Base-by-base conservation (phyloP, 1,140 invertebrate genomes). In the Pissodes strobi region DNA sequence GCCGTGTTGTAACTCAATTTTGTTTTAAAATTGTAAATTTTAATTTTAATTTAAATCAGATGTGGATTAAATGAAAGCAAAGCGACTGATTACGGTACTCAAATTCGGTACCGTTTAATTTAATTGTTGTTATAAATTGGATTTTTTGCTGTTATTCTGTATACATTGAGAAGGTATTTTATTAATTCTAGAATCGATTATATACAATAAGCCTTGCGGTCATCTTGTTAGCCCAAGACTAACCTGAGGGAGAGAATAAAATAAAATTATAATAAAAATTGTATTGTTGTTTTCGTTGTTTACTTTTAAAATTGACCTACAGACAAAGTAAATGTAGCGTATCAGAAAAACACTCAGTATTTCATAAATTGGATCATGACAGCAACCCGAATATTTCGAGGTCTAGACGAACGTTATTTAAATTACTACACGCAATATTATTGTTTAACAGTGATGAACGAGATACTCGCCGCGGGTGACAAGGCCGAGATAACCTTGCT, bases 141-240 rank as follows among this genome's bases (percentile, higher is more conserved):
- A 58, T 70, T 73, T 57, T 63, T 71, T 70, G 62, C 64, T 69
- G 67, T 71, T 71, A 55, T 27, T 57, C 41, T 71, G 64, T 66
- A 68, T 71, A 67, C 57, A 68, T 71, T 39, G 53, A 65, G 18
- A 39, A 19, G 55, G 43, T 65, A 65, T 58, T 65, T 65, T 65
- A 43, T 58, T 63, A 55, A 49, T 61, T 62, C 22, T 38, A 56
- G 19, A 30, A 64, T 48, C 3, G 48, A 52, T 37, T 58, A 58
- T 70, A 69, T 73, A 70, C 63, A 67, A 46, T 68, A 73, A 74
- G 70, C 73, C 74, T 74, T 74, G 74, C 67, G 74, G 74, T 76
- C 73, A 66, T 69, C 71, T 74, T 76, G 72, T 73, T 76, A 76
- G 74, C 73, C 72, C 74, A 76, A 73, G 74, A 74, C 74, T 76